phyloP scores from a whole-genome alignment of 2,888 invertebrate species.

The Lacanobia wlatinum region DNA sequence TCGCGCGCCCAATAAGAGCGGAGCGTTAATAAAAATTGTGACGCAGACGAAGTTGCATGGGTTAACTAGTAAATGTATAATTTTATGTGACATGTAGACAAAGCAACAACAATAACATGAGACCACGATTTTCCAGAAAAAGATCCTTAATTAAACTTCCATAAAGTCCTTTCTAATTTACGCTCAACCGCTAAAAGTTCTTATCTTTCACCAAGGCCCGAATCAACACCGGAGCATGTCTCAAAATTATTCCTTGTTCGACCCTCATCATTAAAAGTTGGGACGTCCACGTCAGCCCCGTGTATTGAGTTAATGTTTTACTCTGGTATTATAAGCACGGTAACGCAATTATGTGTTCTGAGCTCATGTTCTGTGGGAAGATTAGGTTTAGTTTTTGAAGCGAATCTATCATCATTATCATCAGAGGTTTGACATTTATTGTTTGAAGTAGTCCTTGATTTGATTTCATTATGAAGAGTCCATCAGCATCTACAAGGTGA shows the following conservation, averaged over 20 bases:
- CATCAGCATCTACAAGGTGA: no score
- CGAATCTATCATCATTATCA: conserved; percentile 38
- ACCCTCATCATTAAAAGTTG: conserved; percentile 84
- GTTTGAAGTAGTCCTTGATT: background rate
- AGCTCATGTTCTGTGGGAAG: conserved; percentile 4
- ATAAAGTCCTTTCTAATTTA: conserved; percentile 6
- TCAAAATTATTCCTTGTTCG: conserved; percentile 70
- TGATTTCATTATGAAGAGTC: background rate
- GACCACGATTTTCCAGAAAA: conserved; percentile 3
- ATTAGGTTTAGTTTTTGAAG: conserved; percentile 27
- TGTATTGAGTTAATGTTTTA: conserved; percentile 72
- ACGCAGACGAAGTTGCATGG: no score
- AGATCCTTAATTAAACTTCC: conserved; percentile 18
- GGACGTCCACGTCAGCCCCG: conserved; percentile 70
- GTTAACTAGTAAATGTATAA: no score
- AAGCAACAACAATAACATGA: background rate
- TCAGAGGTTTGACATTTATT: conserved; percentile 5
- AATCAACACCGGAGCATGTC: conserved; percentile 66
- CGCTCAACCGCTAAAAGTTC: conserved; percentile 23
- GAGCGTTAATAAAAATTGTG: no score
- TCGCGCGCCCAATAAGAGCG: no score
- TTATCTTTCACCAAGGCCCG: conserved; percentile 11
- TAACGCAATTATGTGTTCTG: conserved; percentile 44
- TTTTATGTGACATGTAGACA: no score
- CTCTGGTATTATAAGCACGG: conserved; percentile 56